A percentile compares a stretch with the other conserved stretches of the same genome.
These are phyloP conservation scores for Amiota mariae DNA, from an alignment of 2,888 invertebrate genomes.

Conservation along the genomic window DNA sequence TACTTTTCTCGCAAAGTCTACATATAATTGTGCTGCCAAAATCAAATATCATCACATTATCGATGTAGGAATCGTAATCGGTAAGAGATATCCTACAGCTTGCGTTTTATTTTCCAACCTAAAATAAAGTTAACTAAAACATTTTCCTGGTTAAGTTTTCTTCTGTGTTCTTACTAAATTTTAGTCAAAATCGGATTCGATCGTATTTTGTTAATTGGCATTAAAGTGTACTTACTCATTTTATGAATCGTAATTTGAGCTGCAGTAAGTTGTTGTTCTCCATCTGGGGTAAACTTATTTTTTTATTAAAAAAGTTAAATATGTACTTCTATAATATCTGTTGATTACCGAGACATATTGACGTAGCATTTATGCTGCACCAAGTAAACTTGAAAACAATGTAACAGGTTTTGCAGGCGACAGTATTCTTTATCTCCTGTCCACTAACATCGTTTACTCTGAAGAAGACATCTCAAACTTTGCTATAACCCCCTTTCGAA, in stretches of 20 bases:
- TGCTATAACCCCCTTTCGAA: too few relatives aligned
- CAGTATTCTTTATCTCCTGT: too few relatives aligned
- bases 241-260: conserved; percentile 83
- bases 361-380: too few relatives aligned
- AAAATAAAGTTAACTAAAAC: conserved; percentile 3
- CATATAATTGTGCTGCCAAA: conserved; percentile 92
- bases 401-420: too few relatives aligned
- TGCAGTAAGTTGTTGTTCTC: conserved; percentile 83
- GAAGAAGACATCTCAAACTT: too few relatives aligned
- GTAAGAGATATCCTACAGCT: conserved; percentile 87
- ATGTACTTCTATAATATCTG: too few relatives aligned
- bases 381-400: too few relatives aligned
- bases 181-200: conserved; percentile 71
- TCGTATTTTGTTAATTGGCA: conserved; percentile 91
- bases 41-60: conserved; percentile 88
- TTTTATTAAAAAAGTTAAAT: neutral
- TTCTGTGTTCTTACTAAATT: neutral
- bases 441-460: too few relatives aligned
- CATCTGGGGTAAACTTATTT: conserved; percentile 74
- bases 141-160: neutral
- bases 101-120: conserved; percentile 88
- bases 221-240: conserved; percentile 92
- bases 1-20: conserved; percentile 82
- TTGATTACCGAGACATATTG: too few relatives aligned
- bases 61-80: conserved; percentile 78